Evolutionary conservation across 2,113 vertebrate genomes (phyloP), one percentile per base, ranked within the genome.

Genomic region (Cardinalis cardinalis): DNA sequence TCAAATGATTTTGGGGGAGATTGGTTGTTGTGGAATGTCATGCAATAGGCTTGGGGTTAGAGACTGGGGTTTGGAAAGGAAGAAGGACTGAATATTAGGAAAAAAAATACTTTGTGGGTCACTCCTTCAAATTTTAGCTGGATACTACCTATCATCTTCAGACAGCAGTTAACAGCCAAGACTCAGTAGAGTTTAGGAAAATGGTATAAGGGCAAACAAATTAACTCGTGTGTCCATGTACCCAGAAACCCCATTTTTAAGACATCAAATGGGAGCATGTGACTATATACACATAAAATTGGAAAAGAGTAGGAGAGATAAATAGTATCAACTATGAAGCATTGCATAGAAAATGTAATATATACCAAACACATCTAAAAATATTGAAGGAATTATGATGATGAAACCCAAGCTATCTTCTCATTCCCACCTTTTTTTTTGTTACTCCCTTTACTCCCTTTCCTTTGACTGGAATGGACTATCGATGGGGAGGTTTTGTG

Each of bases 31-130:
- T 16, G 18, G 66, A 90, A 82, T 53, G 11, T 15, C 18, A n/a
- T 18, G 6, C 0, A 0, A 44, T 16, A 26, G 8, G 13, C 6
- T 64, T 51, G 52, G 25, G 6, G 12, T 59, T 49, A 32, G 46
- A 48, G 46, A 24, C 7, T 26, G 29, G 3, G 6, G 10, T 76
- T 61, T 84, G 18, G 46, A 65, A 84, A 84, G 17, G n/a, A 83
- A 46, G 19, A 58, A 29, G 11, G n/a, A 52, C 19, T 41, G 31
- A 8, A 19, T 76, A 48, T 26, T 41, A 58, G 23, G 41, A 3
- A 14, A 17, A 75, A 87, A 56, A 51, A 48, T 24, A 20, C 3
- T 5, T 44, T 44, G 23, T 14, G 4, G 5, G 1, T 34, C 24
- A 55, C 6, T 70, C 29, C 46, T 72, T 71, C 66, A 76, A 32